A percentile compares a stretch with the other conserved stretches of the same genome.
These are phyloP conservation scores for Nicator chloris DNA, from an alignment of 2,113 vertebrate species.

Conservation along the genomic window DNA sequence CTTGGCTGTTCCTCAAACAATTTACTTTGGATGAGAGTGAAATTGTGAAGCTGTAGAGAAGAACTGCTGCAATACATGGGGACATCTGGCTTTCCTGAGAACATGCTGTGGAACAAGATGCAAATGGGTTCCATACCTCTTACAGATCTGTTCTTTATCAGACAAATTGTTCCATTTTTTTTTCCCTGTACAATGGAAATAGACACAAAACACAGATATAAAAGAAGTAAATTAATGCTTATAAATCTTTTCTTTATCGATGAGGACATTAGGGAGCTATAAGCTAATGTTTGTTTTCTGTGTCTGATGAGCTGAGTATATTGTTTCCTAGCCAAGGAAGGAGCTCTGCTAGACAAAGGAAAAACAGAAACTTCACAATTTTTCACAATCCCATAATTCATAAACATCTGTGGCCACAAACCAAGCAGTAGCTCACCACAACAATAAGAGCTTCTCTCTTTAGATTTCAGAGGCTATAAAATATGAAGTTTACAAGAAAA, in stretches of 20 bases:
- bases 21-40: not conserved
- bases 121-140: not conserved
- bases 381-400: not conserved
- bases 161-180: not conserved
- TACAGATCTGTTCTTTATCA: not conserved
- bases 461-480: not conserved
- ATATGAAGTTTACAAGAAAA: not conserved
- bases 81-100: not conserved
- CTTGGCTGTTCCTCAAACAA: not conserved
- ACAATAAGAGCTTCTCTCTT: not conserved
- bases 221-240: not conserved
- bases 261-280: not conserved
- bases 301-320: not conserved
- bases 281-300: not conserved
- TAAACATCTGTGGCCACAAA: not conserved
- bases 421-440: not conserved
- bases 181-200: not conserved
- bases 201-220: not conserved
- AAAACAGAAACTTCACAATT: not conserved
- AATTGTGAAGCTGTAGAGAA: not conserved
- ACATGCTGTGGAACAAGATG: not conserved
- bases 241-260: not conserved
- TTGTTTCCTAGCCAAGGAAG: not conserved
- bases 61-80: not conserved
- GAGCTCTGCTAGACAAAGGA: not conserved